These are phyloP conservation scores for Drosophila pegasa DNA, from an alignment of 2,888 invertebrate species.

Conservation along the genomic window DNA sequence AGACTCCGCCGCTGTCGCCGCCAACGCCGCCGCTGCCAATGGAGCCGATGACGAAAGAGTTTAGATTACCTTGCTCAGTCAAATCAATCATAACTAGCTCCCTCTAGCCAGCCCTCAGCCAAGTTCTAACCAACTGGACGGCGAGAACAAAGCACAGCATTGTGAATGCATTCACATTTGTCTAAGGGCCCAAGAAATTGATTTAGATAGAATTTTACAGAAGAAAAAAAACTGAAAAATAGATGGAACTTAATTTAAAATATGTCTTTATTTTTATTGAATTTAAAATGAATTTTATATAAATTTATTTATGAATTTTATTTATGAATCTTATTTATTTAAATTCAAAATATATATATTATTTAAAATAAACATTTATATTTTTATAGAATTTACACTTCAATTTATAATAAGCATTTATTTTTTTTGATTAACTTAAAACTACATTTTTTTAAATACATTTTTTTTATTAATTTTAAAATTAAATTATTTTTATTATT, in stretches of 20 bases:
- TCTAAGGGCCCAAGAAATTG: slow-evolving; percentile 18
- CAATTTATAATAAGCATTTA: too few relatives aligned
- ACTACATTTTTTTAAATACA: too few relatives aligned
- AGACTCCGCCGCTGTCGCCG: slow-evolving; percentile 37
- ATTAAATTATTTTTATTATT: too few relatives aligned
- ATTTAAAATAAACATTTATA: too few relatives aligned
- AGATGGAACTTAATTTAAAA: background rate
- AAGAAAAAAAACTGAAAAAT: background rate
- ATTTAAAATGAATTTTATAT: too few relatives aligned
- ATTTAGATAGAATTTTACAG: slow-evolving; percentile 16
- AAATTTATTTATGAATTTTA: too few relatives aligned
- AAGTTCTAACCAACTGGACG: slow-evolving; percentile 10
- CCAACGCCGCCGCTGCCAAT: slow-evolving; percentile 23
- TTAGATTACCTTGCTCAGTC: slow-evolving; percentile 70
- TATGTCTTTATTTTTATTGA: background rate
- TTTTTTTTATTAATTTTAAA: too few relatives aligned
- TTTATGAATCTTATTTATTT: too few relatives aligned
- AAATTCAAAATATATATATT: too few relatives aligned
- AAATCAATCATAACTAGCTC: slow-evolving; percentile 69
- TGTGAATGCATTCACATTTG: slow-evolving; percentile 38
- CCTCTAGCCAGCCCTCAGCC: slow-evolving; percentile 8
- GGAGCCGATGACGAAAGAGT: slow-evolving; percentile 62
- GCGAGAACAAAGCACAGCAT: slow-evolving; percentile 1
- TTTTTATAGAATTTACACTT: too few relatives aligned
- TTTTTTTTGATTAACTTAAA: too few relatives aligned